phyloP scores from a whole-genome alignment of 2,888 invertebrate genomes.

The Meiosimyza platycephala region DNA sequence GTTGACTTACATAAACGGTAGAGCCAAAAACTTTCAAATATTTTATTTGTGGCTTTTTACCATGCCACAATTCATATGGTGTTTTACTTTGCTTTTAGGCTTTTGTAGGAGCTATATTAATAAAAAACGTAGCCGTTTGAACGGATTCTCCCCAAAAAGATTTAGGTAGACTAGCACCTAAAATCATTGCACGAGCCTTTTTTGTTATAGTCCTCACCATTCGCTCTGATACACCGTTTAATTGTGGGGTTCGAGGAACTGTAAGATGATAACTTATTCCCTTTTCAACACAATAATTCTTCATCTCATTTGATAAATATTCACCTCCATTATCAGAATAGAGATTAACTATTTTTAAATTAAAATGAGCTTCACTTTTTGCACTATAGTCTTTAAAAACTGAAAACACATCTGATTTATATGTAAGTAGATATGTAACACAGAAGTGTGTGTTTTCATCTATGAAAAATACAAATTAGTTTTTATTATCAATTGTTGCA shows the following conservation, averaged over 20 bases:
- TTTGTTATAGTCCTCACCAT: constrained; percentile 60
- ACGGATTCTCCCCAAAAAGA: too few species aligned
- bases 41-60: constrained; percentile 34
- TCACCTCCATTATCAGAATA: constrained; percentile 56
- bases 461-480: constrained; percentile 55
- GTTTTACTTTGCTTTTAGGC: constrained; percentile 55
- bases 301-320: constrained; percentile 54
- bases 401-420: constrained; percentile 52
- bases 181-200: constrained; percentile 58
- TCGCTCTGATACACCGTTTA: constrained; percentile 60
- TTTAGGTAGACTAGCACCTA: constrained; percentile 49
- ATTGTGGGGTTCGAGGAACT: too few species aligned
- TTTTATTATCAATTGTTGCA: constrained; percentile 44
- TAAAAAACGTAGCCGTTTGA: constrained; percentile 59
- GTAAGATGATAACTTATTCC: too few species aligned
- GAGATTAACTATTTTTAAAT: constrained; percentile 52
- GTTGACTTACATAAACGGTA: constrained; percentile 37
- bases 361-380: constrained; percentile 42
- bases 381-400: too few species aligned
- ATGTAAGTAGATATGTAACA: constrained; percentile 47
- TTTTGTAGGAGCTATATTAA: constrained; percentile 59
- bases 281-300: constrained; percentile 25
- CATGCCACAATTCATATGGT: constrained; percentile 55
- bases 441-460: constrained; percentile 51
- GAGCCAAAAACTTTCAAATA: constrained; percentile 34